Base-by-base conservation (phyloP, 2,113 vertebrate species). In the Sinocyclocheilus rhinocerous region DNA sequence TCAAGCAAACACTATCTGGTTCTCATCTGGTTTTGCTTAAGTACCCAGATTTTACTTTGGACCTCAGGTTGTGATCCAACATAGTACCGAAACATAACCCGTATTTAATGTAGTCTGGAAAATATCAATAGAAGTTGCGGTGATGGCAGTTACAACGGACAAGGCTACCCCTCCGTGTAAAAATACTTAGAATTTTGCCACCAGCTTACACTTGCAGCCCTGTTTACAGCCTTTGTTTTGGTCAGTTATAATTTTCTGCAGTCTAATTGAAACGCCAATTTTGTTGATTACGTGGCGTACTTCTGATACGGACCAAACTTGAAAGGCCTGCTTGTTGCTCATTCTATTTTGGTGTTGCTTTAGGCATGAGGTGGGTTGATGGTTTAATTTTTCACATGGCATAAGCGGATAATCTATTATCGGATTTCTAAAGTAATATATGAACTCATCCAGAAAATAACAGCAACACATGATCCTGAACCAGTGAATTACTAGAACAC, bases 261-360 rank as follows among this genome's bases (percentile, higher is more conserved):
- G 33, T 20, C 20, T 57, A 52, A 24, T 6, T 13, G 50, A 22
- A 72, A 12, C 12, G 36, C 67, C 48, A 65, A 33, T 84, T 73
- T 72, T 72, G 18, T 82, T 87, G 89, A 90, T 87, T 81, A 88
- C 83, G 86, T 88, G 76, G 24, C 73, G 26, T 69, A 91, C 85
- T 83, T 89, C 83, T 88, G 86, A 85, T 83, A 92, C 88, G 92
- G 93, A 94, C 92, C 93, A 95, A 94, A 93, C 89, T 86, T 91
- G 26, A 81, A 84, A 69, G 72, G 65, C 45, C 42, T n/a, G 36
- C 0, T 16, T 16, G 8, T 42, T 42, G 8, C 42, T 42, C 42
- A 42, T 45, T 45, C 42, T 86, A 11, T 48, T 26, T 75, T 24
- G 75, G 63, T 86, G 22, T 77, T 84, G 36, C 78, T 80, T 83